These are phyloP conservation scores for Syngnathus typhle DNA, from an alignment of 2,113 vertebrate genomes.

Conservation along the genomic window DNA sequence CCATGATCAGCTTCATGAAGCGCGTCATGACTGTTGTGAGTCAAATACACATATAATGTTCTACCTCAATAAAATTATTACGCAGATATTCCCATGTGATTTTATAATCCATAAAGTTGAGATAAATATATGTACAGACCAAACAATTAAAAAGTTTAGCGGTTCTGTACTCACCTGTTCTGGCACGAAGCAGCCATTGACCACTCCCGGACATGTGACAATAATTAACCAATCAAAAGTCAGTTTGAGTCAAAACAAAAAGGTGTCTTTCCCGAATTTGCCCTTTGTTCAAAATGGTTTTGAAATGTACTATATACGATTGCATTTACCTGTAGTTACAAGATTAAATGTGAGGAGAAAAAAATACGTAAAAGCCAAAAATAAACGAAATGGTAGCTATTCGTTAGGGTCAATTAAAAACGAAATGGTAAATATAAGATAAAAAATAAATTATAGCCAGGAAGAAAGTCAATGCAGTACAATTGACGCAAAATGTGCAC, in stretches of 20 bases:
- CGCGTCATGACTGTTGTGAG: no score
- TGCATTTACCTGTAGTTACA: neutral
- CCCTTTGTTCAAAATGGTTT: no score
- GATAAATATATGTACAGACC: neutral
- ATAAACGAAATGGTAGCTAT: neutral
- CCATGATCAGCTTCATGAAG: no score
- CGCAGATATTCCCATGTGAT: neutral
- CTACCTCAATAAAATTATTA: neutral
- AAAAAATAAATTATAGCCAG: neutral
- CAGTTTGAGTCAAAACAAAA: neutral
- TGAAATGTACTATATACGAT: no score
- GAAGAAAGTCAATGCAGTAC: no score
- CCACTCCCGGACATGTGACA: constrained; percentile 19
- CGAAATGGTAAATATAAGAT: no score
- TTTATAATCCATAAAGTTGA: neutral
- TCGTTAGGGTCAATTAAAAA: neutral
- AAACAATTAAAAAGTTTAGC: neutral
- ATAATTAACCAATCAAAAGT: constrained; percentile 11
- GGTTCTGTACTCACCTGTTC: constrained; percentile 5
- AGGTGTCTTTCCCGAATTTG: neutral
- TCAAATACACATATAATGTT: no score
- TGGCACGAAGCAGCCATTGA: neutral
- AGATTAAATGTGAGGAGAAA: neutral
- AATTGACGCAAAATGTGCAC: no score
- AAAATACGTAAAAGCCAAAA: no score